Evolutionary conservation across 2,888 invertebrate species (phyloP).

Genomic region (Clivina fossor): DNA sequence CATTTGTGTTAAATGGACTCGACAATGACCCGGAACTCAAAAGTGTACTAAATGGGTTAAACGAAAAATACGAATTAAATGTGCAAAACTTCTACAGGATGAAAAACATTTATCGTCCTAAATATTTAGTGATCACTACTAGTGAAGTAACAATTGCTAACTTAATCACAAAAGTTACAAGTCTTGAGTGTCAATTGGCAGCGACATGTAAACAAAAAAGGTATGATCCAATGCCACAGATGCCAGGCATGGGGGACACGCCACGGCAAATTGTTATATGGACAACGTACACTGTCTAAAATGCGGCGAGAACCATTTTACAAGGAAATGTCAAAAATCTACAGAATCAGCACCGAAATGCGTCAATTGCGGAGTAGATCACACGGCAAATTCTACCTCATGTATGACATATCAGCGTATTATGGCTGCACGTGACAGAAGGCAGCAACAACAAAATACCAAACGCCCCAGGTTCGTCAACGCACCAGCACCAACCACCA

Average conservation of each 20-base stretch:
- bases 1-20: background rate
- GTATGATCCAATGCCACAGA: conserved; percentile 39
- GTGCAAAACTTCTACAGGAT: background rate
- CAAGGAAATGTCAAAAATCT: conserved; percentile 38
- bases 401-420: conserved; percentile 21
- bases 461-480: too few species aligned
- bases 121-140: background rate
- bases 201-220: conserved; percentile 36
- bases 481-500: too few species aligned
- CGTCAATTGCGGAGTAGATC: conserved; percentile 38
- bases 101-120: background rate
- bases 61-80: background rate
- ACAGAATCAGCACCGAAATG: conserved; percentile 39
- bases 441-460: too few species aligned
- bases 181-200: conserved; percentile 33
- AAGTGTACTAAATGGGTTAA: background rate
- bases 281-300: conserved; percentile 39
- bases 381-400: conserved; percentile 40
- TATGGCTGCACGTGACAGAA: too few species aligned
- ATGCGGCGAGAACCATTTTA: conserved; percentile 37
- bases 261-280: conserved; percentile 37
- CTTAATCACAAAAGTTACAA: background rate
- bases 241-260: conserved; percentile 42
- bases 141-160: background rate
- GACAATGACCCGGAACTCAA: background rate